phyloP scores from a whole-genome alignment of 2,797 vertebrate species.

The Halcyon smyrnensis region DNA sequence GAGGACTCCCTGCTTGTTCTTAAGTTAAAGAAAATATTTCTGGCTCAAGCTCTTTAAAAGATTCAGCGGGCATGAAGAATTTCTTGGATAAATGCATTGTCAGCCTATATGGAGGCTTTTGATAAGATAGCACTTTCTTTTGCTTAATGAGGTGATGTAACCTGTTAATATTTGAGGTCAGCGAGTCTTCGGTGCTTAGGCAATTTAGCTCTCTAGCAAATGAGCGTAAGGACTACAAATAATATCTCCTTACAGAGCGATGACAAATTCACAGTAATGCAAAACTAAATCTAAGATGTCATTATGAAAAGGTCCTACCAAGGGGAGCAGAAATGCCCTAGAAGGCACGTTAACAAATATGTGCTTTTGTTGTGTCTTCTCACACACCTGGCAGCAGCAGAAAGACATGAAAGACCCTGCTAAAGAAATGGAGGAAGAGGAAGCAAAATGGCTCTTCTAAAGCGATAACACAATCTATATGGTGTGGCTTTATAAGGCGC shows the following conservation, averaged over 20 bases:
- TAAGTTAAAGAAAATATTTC: slow-evolving; percentile 9
- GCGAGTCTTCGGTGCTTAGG: slow-evolving; percentile 33
- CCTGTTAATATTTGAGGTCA: slow-evolving; percentile 62
- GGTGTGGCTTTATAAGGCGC: not conserved
- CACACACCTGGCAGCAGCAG: not conserved
- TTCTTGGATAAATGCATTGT: slow-evolving; percentile 36
- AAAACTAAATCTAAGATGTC: not conserved
- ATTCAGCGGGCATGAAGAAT: not conserved
- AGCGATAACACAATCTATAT: not conserved
- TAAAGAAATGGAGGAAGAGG: not conserved
- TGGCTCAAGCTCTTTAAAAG: not conserved
- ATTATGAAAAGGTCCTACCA: not conserved
- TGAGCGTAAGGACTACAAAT: slow-evolving; percentile 49
- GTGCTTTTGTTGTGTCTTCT: not conserved
- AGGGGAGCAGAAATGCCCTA: not conserved
- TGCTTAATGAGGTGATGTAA: slow-evolving; percentile 64
- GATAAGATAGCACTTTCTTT: slow-evolving; percentile 43
- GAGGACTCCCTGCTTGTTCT: slow-evolving; percentile 29
- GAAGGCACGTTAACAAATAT: not conserved
- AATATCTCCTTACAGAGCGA: slow-evolving; percentile 1
- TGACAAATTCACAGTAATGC: slow-evolving; percentile 21
- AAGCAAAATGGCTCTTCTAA: not conserved
- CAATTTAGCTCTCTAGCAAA: slow-evolving; percentile 27
- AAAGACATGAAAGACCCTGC: not conserved
- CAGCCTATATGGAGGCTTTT: slow-evolving; percentile 13